A percentile compares a stretch with the other conserved stretches of the same genome.
These are phyloP conservation scores for Otus sunia DNA, from an alignment of 2,113 vertebrate species.

Conservation along the genomic window DNA sequence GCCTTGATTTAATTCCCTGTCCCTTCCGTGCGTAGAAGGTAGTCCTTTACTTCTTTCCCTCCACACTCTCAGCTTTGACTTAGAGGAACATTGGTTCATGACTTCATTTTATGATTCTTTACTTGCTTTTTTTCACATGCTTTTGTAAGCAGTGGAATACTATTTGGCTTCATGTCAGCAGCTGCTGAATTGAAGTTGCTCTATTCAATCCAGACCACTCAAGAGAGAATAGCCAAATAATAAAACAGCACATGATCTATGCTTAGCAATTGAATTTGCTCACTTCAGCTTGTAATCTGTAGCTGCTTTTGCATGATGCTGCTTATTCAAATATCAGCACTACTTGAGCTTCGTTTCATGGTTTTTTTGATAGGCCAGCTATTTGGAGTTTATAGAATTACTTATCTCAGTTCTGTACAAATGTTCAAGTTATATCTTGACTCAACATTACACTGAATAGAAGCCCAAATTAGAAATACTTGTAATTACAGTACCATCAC, in stretches of 20 bases:
- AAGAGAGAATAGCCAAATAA: neutral
- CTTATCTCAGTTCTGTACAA: neutral
- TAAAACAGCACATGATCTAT: neutral
- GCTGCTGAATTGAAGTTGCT: neutral
- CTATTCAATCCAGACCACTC: neutral
- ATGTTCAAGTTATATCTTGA: neutral
- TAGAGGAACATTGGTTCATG: neutral
- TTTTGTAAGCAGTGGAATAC: neutral
- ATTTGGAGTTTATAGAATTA: neutral
- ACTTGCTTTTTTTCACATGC: neutral
- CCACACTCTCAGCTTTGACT: neutral
- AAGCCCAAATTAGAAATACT: neutral
- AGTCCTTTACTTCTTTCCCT: neutral
- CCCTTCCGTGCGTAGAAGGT: neutral
- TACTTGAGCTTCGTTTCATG: neutral
- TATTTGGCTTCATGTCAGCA: neutral
- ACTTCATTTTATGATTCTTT: neutral
- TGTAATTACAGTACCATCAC: neutral
- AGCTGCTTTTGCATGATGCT: neutral
- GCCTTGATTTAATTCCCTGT: neutral
- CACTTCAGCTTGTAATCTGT: conserved; percentile 7
- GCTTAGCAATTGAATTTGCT: neutral
- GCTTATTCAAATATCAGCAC: neutral
- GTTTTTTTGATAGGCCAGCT: neutral
- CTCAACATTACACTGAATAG: neutral